A percentile compares a stretch with the other conserved stretches of the same genome.
phyloP scores from a whole-genome alignment of 2,797 vertebrate genomes.

The Chanos chanos region DNA sequence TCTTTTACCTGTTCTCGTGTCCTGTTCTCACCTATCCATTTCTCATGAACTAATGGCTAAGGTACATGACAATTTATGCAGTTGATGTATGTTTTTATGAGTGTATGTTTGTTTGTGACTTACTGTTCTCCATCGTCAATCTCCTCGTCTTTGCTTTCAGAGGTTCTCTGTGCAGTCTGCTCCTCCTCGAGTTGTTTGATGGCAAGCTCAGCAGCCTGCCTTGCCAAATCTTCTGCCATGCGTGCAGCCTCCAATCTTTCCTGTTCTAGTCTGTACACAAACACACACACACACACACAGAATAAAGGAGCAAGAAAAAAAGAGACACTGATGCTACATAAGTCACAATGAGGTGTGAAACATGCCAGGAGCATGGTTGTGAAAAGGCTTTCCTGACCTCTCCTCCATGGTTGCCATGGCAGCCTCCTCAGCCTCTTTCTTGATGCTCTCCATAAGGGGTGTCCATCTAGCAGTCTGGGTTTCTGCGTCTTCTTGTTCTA shows the following conservation, averaged over 20 bases:
- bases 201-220: constrained; percentile 60
- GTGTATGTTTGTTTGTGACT: constrained; percentile 38
- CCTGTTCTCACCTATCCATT: no score
- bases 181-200: constrained; percentile 61
- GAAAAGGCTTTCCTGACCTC: constrained; percentile 49
- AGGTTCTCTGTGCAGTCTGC: constrained; percentile 50
- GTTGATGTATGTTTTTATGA: no score
- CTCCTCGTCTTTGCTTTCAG: constrained; percentile 50
- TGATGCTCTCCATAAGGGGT: constrained; percentile 42
- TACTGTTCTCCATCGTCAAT: constrained; percentile 58
- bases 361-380: not conserved
- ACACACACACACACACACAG: not conserved
- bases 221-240: constrained; percentile 62
- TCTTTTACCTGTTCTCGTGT: no score
- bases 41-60: not conserved
- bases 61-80: no score
- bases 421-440: constrained; percentile 47
- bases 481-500: constrained; percentile 44
- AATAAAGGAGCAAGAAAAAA: not conserved
- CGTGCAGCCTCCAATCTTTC: constrained; percentile 61
- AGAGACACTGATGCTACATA: not conserved
- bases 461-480: constrained; percentile 40
- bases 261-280: constrained; percentile 54
- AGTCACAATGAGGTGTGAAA: not conserved
- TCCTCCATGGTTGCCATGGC: constrained; percentile 52